Evolutionary conservation across 2,888 invertebrate species (phyloP), one percentile per base, ranked within the genome.

Genomic region (Tortrix viridana): DNA sequence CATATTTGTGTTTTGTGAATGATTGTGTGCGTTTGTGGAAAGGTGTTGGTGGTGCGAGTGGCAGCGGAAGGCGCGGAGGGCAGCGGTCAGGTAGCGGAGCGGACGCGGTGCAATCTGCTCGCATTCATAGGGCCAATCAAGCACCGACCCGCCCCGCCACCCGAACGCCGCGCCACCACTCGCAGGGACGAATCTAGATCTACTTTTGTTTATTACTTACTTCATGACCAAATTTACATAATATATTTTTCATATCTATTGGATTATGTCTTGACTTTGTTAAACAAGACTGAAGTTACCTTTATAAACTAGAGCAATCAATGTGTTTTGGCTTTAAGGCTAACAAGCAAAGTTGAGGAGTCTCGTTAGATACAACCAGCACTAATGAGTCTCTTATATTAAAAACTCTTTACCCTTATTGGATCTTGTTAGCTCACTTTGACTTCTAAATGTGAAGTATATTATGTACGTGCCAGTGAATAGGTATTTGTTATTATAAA

Each of bases 61-160:
- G 69, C 50, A 48, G 65, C 56, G 63, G 50, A 74, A 74, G 79
- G 74, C 74, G 71, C 52, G 68, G 73, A 73, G 74, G 70, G 68
- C 70, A 72, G 72, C 65, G 68, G 68, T 65, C 65, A 62, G 62
- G 59, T 56, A 52, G 58, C 44, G 57, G 48, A 41, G 63, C 57
- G 62, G 57, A n/a, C 53, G 44, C 77, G 80, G 78, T 88, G 88
- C 89, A 88, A 89, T 89, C 89, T 91, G 88, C 87, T 86, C 85
- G 84, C 88, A 91, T 91, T 91, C 90, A 91, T 89, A 88, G 85
- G 82, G 86, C 87, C 91, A 92, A 92, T 92, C 91, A 92, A 91
- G 88, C 85, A 86, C 82, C 87, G 81, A 81, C 84, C 84, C 86
- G 79, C 83, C 81, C 26, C 82, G 77, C 87, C 83, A 77, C 85